Evolutionary conservation across 2,888 invertebrate species (phyloP).

Genomic region (Andrena camellia): DNA sequence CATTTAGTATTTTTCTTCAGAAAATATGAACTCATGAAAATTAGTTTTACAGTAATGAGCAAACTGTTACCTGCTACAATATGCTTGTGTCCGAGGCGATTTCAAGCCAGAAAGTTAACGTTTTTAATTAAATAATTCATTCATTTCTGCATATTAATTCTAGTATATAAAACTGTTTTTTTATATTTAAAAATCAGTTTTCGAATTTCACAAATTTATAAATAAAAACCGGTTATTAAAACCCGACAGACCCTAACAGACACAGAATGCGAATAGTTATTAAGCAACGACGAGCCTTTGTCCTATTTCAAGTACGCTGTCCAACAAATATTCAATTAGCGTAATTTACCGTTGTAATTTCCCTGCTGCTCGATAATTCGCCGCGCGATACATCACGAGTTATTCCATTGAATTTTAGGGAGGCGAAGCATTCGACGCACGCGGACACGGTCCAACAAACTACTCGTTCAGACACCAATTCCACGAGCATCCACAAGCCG

Average conservation of each 20-base stretch:
- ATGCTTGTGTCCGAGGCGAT: too few relatives aligned
- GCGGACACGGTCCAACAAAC: conserved; percentile 66
- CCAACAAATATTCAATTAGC: conserved; percentile 47
- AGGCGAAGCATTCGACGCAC: conserved; percentile 48
- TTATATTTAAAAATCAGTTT: too few relatives aligned
- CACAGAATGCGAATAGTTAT: conserved; percentile 29
- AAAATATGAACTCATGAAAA: too few relatives aligned
- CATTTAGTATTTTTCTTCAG: too few relatives aligned
- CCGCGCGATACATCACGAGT: conserved; percentile 29
- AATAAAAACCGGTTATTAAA: too few relatives aligned
- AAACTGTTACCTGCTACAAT: too few relatives aligned
- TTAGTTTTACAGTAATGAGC: background rate
- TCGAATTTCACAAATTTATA: too few relatives aligned
- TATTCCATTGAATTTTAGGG: conserved; percentile 62
- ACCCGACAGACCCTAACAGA: too few relatives aligned
- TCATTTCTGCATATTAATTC: too few relatives aligned
- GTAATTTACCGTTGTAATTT: conserved; percentile 50
- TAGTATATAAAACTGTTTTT: too few relatives aligned
- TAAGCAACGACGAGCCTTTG: background rate
- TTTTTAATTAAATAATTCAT: too few relatives aligned
- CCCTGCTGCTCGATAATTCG: conserved; percentile 44
- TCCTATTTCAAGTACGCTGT: background rate
- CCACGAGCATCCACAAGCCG: conserved; percentile 55
- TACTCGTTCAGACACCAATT: conserved; percentile 72
- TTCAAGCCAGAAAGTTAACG: too few relatives aligned